A percentile compares a stretch with the other conserved stretches of the same genome.
Conservation (phyloP, 35 echinoderm and acorn worm genomes). For the Ptychodera flava region DNA sequence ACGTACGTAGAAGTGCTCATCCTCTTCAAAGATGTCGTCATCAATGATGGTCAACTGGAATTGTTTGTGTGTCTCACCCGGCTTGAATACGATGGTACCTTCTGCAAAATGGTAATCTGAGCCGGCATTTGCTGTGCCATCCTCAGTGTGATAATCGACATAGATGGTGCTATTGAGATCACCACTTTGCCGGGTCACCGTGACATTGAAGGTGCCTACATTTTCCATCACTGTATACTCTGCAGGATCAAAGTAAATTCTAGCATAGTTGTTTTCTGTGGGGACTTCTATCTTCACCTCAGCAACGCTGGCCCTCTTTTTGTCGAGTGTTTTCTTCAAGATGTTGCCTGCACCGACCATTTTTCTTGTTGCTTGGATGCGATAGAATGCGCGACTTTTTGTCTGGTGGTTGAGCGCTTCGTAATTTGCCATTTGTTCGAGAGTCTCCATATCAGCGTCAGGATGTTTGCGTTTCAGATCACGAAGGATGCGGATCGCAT, state of each 20-base stretch:
- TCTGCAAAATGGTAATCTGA: constrained; percentile 96
- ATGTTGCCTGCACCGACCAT: constrained; percentile 99
- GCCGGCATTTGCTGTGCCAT: constrained; percentile 95
- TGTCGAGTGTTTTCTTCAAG: constrained; percentile 96
- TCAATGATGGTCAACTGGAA: constrained; percentile 94
- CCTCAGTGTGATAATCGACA: constrained; percentile 92
- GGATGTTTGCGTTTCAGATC: constrained; percentile 87
- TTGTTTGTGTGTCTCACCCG: constrained; percentile 87
- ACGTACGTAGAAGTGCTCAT: constrained; percentile 91
- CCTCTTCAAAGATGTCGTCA: constrained; percentile 99
- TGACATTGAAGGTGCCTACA: constrained; percentile 87
- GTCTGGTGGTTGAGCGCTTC: constrained; percentile 86
- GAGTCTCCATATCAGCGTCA: constrained; percentile 85
- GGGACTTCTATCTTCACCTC: constrained; percentile 97
- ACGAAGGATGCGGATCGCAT: constrained; percentile 70
- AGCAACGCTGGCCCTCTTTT: constrained; percentile 93
- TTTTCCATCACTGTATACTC: constrained; percentile 99
- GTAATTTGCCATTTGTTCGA: constrained; percentile 99
- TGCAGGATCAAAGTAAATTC: constrained; percentile 84
- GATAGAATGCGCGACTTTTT: constrained; percentile 95
- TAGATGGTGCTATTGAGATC: constrained; percentile 98
- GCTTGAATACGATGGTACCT: constrained; percentile 90
- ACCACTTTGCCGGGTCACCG: constrained; percentile 76
- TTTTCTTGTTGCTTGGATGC: constrained; percentile 97
- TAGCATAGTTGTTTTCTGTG: constrained; percentile 66